These are phyloP conservation scores for Tachyglossus aculeatus DNA, from an alignment of 2,797 vertebrate species.

Conservation along the genomic window DNA sequence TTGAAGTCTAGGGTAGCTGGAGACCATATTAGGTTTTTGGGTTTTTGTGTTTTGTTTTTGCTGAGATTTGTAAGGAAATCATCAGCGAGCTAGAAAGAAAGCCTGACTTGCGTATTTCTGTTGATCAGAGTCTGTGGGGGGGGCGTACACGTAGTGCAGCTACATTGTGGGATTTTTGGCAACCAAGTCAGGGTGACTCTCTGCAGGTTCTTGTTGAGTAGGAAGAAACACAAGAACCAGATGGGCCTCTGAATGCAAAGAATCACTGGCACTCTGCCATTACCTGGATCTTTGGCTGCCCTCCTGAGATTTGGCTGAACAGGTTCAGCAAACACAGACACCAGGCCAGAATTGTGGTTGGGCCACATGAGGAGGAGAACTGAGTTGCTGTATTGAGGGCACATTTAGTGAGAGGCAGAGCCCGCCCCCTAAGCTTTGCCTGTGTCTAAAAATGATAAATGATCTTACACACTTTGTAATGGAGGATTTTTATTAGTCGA, in stretches of 20 bases:
- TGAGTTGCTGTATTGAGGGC: background rate
- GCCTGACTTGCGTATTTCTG: constrained; percentile 20
- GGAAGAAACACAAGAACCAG: constrained; percentile 12
- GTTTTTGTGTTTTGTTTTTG: too few relatives aligned
- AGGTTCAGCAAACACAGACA: constrained; percentile 7
- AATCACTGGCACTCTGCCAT: background rate
- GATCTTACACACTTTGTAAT: constrained; percentile 50
- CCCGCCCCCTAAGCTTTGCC: constrained; percentile 28
- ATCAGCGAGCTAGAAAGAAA: constrained; percentile 13
- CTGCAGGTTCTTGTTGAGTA: constrained; percentile 8
- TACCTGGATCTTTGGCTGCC: background rate
- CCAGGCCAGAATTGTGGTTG: background rate
- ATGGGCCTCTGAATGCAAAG: constrained; percentile 21
- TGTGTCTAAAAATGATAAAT: constrained; percentile 10
- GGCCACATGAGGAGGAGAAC: constrained; percentile 8
- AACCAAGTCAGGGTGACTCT: constrained; percentile 8
- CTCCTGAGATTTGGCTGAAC: constrained; percentile 3
- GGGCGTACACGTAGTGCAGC: constrained; percentile 42
- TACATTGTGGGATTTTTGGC: constrained; percentile 47
- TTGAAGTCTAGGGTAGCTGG: background rate
- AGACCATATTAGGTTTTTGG: background rate
- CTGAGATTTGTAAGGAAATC: too few relatives aligned
- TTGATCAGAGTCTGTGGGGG: constrained; percentile 29
- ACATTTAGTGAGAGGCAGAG: constrained; percentile 5
- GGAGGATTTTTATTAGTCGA: constrained; percentile 42